Base-by-base conservation (phyloP, 2,797 vertebrate genomes). In the Cetoscarus ocellatus region DNA sequence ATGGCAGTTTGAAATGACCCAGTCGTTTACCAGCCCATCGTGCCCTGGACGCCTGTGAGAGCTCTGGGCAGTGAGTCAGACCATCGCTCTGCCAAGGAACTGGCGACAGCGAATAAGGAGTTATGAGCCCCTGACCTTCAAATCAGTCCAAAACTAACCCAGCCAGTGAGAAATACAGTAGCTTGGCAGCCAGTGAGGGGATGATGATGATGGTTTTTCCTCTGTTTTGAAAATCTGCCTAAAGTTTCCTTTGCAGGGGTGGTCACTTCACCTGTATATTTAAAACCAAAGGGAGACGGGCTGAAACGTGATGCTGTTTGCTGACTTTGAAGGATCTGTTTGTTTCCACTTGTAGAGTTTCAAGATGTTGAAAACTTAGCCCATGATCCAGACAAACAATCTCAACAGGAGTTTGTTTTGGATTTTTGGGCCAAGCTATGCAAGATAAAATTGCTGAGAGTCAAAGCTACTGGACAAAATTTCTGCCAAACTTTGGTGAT, bases 81-180 rank as follows among this genome's bases (percentile, higher is more conserved):
- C 17, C 10, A 59, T 56, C 58, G 53, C 18, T 10, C 62, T 75
- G 88, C 88, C 86, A 90, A 89, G 80, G 59, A 81, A 79, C 86
- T 63, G 81, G 78, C 70, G 60, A 77, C 84, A 64, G 82, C 40
- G 47, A 87, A 82, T 59, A 55, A 80, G 67, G 67, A 80, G 58
- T 86, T 83, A 82, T 44, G 47, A 87, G 83, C 79, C 82, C 64
- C 78, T 82, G 84, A 82, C 82, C 74, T 88, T 80, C 40, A 10
- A 38, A 68, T 84, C 53, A 54, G 67, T 88, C 84, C 66, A 85
- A 83, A 74, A 79, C 71, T 65, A 84, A 84, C 73, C 66, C 60
- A 70, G 84, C 62, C 83, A 65, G 71, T 75, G 63, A 63, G 70
- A 39, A 19, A 50, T 67, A 75, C 84, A 65, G 82, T 77, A 80